Percentiles rank a stretch among this genome's conserved stretches.
Conservation (phyloP, 1,140 invertebrate genomes). For the Sitobion miscanthi region DNA sequence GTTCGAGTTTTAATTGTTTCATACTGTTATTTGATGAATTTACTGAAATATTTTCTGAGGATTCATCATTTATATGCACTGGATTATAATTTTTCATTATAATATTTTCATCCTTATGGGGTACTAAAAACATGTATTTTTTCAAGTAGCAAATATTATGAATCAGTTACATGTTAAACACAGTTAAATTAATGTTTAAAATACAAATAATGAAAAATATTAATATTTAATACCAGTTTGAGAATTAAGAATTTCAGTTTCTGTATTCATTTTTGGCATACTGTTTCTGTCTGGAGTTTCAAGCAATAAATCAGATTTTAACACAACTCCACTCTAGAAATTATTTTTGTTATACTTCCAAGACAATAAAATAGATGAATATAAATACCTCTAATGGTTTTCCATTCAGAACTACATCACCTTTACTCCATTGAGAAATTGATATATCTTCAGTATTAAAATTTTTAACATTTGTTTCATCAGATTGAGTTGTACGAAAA, state of each 20-base stretch:
- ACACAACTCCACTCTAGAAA: constrained; percentile 19
- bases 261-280: neutral
- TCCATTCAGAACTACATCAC: constrained; percentile 61
- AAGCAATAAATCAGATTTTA: neutral
- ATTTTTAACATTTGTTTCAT: neutral
- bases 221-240: neutral
- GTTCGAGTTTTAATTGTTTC: constrained; percentile 19
- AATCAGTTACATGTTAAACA: neutral
- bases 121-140: neutral
- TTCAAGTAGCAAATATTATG: neutral
- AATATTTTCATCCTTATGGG: neutral
- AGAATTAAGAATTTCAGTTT: constrained; percentile 19
- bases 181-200: neutral
- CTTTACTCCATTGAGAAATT: constrained; percentile 64
- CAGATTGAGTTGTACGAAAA: neutral
- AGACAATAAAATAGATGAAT: neutral
- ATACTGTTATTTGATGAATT: neutral
- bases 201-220: neutral
- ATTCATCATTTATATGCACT: neutral
- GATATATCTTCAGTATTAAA: constrained; percentile 55
- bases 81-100: neutral
- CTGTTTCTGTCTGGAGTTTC: neutral
- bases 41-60: neutral
- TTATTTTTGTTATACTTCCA: neutral
- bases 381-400: constrained; percentile 57